Percentiles rank a stretch among this genome's conserved stretches.
These are phyloP conservation scores for Zelostemma sp. DNA, from an alignment of 1,140 invertebrate species.

Conservation along the genomic window DNA sequence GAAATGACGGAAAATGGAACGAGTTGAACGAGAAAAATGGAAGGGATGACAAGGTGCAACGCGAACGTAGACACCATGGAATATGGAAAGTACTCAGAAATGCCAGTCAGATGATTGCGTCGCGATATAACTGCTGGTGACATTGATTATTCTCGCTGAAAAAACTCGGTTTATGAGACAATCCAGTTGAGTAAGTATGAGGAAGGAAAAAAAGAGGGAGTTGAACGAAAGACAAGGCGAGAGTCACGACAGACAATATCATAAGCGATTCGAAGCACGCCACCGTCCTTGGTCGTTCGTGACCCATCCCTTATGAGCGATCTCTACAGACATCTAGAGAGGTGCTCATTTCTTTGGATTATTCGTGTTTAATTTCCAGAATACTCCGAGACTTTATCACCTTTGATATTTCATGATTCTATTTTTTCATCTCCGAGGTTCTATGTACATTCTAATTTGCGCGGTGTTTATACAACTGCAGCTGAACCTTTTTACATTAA, in stretches of 20 bases:
- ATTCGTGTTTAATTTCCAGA: slow-evolving; percentile 38
- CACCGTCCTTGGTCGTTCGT: slow-evolving; percentile 25
- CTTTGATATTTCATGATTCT: slow-evolving; percentile 1
- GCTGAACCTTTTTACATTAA: no score
- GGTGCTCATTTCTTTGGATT: slow-evolving; percentile 27
- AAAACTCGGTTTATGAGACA: slow-evolving; percentile 54
- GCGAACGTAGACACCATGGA: not conserved
- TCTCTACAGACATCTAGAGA: slow-evolving; percentile 17
- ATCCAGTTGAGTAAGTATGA: slow-evolving; percentile 34
- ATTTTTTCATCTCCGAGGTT: not conserved
- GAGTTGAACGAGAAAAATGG: not conserved
- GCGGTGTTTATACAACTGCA: no score
- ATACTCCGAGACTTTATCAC: slow-evolving; percentile 8
- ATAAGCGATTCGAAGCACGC: slow-evolving; percentile 57
- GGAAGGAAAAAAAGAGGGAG: slow-evolving; percentile 24
- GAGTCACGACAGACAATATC: slow-evolving; percentile 45
- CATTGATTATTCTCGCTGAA: slow-evolving; percentile 54
- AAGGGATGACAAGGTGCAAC: not conserved
- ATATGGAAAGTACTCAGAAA: slow-evolving; percentile 20
- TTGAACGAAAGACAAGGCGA: slow-evolving; percentile 7
- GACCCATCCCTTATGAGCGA: slow-evolving; percentile 37
- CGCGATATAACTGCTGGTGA: slow-evolving; percentile 30
- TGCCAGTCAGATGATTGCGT: slow-evolving; percentile 41
- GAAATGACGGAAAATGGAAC: no score
- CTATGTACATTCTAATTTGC: not conserved